These are phyloP conservation scores for Sipunculus nudus DNA, from an alignment of 2,888 invertebrate genomes.

Conservation along the genomic window DNA sequence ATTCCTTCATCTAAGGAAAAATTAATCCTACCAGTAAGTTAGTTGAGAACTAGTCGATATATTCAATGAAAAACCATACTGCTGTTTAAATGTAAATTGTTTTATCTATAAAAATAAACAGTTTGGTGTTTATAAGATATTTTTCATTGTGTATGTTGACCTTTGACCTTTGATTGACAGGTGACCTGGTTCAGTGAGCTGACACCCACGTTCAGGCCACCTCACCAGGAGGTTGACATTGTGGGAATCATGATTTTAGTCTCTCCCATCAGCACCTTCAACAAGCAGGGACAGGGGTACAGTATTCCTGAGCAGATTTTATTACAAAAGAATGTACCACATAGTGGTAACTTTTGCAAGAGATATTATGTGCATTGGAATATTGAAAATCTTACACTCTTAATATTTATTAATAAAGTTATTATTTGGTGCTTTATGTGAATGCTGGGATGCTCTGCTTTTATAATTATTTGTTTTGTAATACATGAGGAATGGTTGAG, in stretches of 20 bases:
- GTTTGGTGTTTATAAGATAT: conserved; percentile 43
- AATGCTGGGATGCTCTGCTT: too few species aligned
- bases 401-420: too few species aligned
- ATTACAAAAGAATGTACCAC: not conserved
- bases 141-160: conserved; percentile 8
- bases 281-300: conserved; percentile 16
- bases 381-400: too few species aligned
- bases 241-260: conserved; percentile 75
- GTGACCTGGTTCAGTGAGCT: conserved; percentile 18
- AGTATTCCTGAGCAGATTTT: not conserved
- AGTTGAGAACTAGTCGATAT: too few species aligned
- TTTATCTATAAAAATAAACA: not conserved
- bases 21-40: too few species aligned
- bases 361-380: not conserved
- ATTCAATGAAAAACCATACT: too few species aligned
- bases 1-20: too few species aligned
- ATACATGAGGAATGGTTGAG: too few species aligned
- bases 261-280: conserved; percentile 14
- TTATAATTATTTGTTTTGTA: too few species aligned
- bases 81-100: too few species aligned
- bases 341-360: not conserved
- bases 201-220: conserved; percentile 52
- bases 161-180: conserved; percentile 2
- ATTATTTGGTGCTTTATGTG: too few species aligned
- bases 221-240: conserved; percentile 79